Conservation (phyloP, 2,888 invertebrate species). For the Odontocolon sp. region DNA sequence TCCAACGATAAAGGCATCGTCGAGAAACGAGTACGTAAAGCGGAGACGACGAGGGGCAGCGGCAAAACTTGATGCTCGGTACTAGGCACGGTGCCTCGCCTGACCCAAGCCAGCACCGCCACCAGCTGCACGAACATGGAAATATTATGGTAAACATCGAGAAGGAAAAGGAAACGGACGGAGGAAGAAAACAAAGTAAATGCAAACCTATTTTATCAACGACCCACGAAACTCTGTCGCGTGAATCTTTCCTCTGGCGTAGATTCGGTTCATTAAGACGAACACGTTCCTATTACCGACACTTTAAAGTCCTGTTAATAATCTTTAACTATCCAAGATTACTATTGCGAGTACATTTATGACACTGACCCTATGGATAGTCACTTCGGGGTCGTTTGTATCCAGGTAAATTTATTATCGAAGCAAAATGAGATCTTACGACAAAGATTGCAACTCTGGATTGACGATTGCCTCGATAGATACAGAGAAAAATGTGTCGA, state of each 20-base stretch:
- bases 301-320: no score
- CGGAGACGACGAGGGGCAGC: conserved; percentile 33
- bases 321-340: no score
- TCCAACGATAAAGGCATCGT: conserved; percentile 25
- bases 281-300: no score
- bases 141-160: conserved; percentile 76
- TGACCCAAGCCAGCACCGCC: conserved; percentile 62
- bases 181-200: conserved; percentile 2
- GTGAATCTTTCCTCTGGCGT: not conserved
- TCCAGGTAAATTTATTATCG: no score
- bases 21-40: conserved; percentile 8
- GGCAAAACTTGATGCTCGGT: conserved; percentile 68
- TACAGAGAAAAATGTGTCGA: no score
- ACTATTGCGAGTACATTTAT: no score
- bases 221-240: conserved; percentile 7
- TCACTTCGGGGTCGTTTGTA: no score
- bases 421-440: no score
- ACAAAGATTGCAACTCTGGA: no score
- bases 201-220: not conserved
- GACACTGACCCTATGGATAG: no score
- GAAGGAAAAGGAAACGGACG: conserved; percentile 18
- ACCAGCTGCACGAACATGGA: conserved; percentile 70
- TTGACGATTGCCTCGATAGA: no score
- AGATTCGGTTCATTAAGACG: not conserved
- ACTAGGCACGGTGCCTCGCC: conserved; percentile 76